phyloP scores from a whole-genome alignment of 2,113 vertebrate genomes.

The Maccullochella peelii region DNA sequence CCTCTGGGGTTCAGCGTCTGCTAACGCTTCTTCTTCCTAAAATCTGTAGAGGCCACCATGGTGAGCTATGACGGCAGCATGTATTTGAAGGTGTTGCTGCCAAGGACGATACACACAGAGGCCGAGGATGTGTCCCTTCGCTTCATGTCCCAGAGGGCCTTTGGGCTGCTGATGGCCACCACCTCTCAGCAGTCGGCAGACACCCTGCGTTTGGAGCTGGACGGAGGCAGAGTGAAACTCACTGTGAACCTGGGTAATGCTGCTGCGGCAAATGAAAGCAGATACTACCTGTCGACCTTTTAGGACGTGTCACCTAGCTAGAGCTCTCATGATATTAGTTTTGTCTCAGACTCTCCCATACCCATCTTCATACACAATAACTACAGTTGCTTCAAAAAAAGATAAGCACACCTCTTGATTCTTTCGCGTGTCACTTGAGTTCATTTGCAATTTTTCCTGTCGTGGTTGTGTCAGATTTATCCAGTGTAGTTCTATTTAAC shows the following conservation, averaged over 20 bases:
- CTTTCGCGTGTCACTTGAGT: background rate
- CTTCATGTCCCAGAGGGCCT: conserved; percentile 96
- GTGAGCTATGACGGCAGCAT: conserved; percentile 96
- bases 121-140: conserved; percentile 94
- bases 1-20: conserved; percentile 16
- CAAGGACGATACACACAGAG: conserved; percentile 90
- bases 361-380: conserved; percentile 52
- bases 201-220: conserved; percentile 94
- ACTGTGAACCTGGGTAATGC: conserved; percentile 96
- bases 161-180: conserved; percentile 94
- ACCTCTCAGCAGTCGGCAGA: conserved; percentile 95
- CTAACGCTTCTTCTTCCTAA: conserved; percentile 11
- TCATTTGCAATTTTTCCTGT: background rate
- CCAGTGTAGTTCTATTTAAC: background rate
- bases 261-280: conserved; percentile 34
- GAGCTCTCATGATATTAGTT: conserved; percentile 46
- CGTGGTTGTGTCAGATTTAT: background rate
- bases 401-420: background rate
- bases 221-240: conserved; percentile 93
- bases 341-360: conserved; percentile 60
- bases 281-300: conserved; percentile 58
- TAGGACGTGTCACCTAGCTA: conserved; percentile 43
- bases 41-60: conserved; percentile 89
- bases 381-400: conserved; percentile 67
- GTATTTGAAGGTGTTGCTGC: conserved; percentile 95